Percentiles rank a stretch among this genome's conserved stretches.
Conservation (phyloP, 2,888 invertebrate species). For the Ypsolopha sequella region DNA sequence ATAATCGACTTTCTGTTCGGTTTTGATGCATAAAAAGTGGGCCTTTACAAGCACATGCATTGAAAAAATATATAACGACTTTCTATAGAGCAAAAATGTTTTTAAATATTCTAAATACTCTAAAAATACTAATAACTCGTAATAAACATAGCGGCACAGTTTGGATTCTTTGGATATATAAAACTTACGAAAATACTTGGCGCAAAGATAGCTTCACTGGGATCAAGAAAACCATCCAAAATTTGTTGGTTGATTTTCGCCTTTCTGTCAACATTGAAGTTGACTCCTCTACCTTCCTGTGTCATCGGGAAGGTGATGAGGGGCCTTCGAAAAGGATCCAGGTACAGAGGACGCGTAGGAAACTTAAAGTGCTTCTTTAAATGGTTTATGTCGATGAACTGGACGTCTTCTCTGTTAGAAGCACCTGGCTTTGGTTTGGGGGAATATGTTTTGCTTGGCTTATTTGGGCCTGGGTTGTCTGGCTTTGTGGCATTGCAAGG, state of each 20-base stretch:
- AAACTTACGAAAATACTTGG: conserved; percentile 56
- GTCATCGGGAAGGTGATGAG: conserved; percentile 58
- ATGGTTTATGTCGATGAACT: conserved; percentile 43
- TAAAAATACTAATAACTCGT: too few relatives aligned
- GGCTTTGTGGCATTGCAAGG: conserved; percentile 27
- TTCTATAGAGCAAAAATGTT: too few relatives aligned
- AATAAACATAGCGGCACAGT: too few relatives aligned
- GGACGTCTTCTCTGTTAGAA: conserved; percentile 21
- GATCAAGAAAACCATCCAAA: conserved; percentile 47
- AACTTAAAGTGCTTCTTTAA: conserved; percentile 50
- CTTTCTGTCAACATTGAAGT: conserved; percentile 51
- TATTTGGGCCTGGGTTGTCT: conserved; percentile 6
- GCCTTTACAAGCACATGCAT: too few relatives aligned
- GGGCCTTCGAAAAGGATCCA: conserved; percentile 53
- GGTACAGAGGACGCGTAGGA: conserved; percentile 41
- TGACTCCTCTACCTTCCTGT: conserved; percentile 29
- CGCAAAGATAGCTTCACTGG: conserved; percentile 42
- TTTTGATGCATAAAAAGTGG: too few relatives aligned
- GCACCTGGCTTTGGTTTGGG: conserved; percentile 13
- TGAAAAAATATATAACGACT: too few relatives aligned
- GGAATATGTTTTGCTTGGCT: conserved; percentile 10
- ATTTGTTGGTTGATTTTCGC: conserved; percentile 57
- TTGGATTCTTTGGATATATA: too few relatives aligned
- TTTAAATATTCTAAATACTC: too few relatives aligned
- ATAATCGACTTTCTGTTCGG: too few relatives aligned